These are phyloP conservation scores for Pyrocoelia pectoralis DNA, from an alignment of 2,888 invertebrate genomes.

Conservation along the genomic window DNA sequence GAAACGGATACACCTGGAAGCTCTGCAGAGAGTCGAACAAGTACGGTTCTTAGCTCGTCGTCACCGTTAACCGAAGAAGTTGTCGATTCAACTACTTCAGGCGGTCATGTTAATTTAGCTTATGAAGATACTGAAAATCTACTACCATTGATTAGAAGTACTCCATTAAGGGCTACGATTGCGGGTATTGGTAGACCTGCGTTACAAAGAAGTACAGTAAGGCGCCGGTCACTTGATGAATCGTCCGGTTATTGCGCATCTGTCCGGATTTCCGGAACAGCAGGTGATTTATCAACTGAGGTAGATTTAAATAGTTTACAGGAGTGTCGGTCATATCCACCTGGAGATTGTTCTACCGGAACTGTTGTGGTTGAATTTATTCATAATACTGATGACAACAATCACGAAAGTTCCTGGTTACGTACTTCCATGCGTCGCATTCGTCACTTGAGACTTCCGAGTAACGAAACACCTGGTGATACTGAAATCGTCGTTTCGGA, in stretches of 20 bases:
- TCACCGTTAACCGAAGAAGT: background rate
- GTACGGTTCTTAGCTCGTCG: background rate
- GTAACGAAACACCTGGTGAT: slow-evolving; percentile 37
- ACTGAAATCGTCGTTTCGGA: slow-evolving; percentile 20
- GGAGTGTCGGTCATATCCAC: slow-evolving; percentile 51
- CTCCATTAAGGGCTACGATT: slow-evolving; percentile 38
- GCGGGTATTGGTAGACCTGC: slow-evolving; percentile 37
- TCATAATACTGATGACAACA: slow-evolving; percentile 26
- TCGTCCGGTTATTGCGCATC: slow-evolving; percentile 15
- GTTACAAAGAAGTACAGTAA: slow-evolving; percentile 16
- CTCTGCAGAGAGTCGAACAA: background rate
- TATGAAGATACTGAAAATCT: slow-evolving; percentile 30
- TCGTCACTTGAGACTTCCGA: slow-evolving; percentile 62
- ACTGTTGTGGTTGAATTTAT: slow-evolving; percentile 50
- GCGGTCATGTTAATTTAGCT: slow-evolving; percentile 29
- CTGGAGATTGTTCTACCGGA: slow-evolving; percentile 52
- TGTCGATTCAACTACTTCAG: slow-evolving; percentile 8
- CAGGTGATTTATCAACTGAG: slow-evolving; percentile 49
- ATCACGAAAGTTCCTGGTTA: slow-evolving; percentile 59
- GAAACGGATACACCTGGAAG: slow-evolving; percentile 2
- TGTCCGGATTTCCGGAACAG: slow-evolving; percentile 47
- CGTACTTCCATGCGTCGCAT: slow-evolving; percentile 66
- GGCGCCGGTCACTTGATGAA: slow-evolving; percentile 23
- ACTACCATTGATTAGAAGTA: slow-evolving; percentile 35
- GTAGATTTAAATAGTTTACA: slow-evolving; percentile 56